Conservation (phyloP, 2,797 vertebrate genomes). For the Vireo griseus region DNA sequence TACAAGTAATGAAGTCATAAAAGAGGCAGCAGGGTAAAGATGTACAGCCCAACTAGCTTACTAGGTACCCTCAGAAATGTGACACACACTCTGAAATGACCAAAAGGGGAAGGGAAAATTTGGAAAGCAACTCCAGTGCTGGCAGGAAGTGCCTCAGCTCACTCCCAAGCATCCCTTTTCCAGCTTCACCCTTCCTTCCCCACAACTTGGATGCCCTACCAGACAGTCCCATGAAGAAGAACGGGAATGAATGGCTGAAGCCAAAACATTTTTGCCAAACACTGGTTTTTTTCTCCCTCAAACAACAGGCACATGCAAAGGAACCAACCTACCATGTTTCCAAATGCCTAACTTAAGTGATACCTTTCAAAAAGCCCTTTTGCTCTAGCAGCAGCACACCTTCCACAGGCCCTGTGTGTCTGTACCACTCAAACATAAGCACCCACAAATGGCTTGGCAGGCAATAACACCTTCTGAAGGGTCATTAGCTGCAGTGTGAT, state of each 20-base stretch:
- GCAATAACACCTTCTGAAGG: not conserved
- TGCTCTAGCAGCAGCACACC: not conserved
- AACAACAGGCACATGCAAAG: rapidly evolving
- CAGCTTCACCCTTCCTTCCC: not conserved
- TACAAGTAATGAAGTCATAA: not conserved
- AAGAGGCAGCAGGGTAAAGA: not conserved
- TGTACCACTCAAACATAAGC: not conserved
- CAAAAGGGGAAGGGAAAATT: not conserved
- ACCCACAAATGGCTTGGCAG: not conserved
- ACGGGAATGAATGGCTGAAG: not conserved
- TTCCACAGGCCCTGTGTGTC: rapidly evolving
- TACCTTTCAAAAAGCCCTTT: not conserved
- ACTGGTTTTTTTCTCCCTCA: rapidly evolving
- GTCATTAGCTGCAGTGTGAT: not conserved
- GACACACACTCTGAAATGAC: not conserved
- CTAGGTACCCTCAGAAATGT: not conserved
- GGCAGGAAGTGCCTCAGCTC: not conserved
- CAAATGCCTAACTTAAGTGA: not conserved
- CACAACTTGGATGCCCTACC: not conserved
- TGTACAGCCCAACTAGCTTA: not conserved
- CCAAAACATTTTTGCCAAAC: not conserved
- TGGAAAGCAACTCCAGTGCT: not conserved
- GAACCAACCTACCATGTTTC: not conserved
- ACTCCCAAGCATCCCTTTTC: not conserved
- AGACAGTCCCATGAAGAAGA: rapidly evolving